Evolutionary conservation across 2,797 vertebrate genomes (phyloP), one percentile per base, ranked within the genome.

Genomic region (Hephaestus fuliginosus): DNA sequence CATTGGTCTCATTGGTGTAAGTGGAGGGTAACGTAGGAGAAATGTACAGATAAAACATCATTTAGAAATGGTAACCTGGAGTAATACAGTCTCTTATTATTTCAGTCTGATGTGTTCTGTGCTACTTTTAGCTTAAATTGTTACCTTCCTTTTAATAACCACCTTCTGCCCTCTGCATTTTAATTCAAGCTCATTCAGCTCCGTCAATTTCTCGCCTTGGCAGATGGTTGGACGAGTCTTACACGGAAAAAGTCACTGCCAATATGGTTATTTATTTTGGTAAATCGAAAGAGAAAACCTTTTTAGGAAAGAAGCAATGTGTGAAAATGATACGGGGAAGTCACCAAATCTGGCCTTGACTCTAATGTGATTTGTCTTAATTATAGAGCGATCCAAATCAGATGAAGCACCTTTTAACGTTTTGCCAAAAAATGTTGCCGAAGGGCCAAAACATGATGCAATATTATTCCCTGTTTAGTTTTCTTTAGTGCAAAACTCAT

Each of bases 1-100:
- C 61, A 44, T 11, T 25, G 25, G 25, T 73, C 48, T 44, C 12
- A 25, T 15, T 20, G 65, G 64, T 49, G 58, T 25, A 25, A 79
- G 57, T 17, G 43, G 44, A 52, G 41, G 22, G 9, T 41, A 52
- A 55, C 49, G 73, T 52, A 43, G 36, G 48, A 43, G 39, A 55
- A 12, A 58, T 44, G 10, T 3, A 41, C 44, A 69, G 3, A 65
- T 36, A 6, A 6, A 65, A 61, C 52, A 53, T 2, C 20, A 20
- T 68, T 20, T 74, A 0, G 64, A 70, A 70, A 25, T 11, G 9
- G 28, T 58, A 41, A 77, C 36, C 18, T 9, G 48, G 36, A 78
- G 25, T n/a, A 1, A 25, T 36, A 36, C 33, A 36, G 33, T 17
- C 15, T 28, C 3, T 58, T 22, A 25, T 73, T 69, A 39, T 28